Evolutionary conservation across 1,140 invertebrate species (phyloP), one percentile per base, ranked within the genome.

Genomic region (Scaptomyza graminum): DNA sequence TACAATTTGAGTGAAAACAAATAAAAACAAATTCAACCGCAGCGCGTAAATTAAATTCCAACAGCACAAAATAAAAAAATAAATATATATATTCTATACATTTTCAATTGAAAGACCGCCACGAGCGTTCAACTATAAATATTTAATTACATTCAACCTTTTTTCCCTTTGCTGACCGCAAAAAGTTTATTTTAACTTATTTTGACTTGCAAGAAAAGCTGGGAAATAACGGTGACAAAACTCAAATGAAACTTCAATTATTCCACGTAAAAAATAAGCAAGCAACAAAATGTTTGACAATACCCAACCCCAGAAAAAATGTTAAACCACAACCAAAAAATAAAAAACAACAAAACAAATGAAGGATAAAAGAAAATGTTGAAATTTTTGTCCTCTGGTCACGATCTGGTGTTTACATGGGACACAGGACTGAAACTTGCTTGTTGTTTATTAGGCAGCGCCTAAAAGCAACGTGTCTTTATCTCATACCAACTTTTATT

Each of bases 231-330:
- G 60, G 72, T 41, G 62, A 57, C 57, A 68, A 76, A 87, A 88
- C 79, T 82, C 76, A 78, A 87, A 87, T 87, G 83, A 87, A 88
- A 88, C 83, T 88, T 88, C 83, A 88, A 88, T 88, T 88, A 88
- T 88, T 88, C 83, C 83, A 88, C 83, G 83, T 88, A 88, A 88
- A 88, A 87, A 88, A 88, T 79, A 68, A 75, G 79, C 72, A 69
- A 73, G 43, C 41, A 65, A 51, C 59, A 79, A 73, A 68, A 62
- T 69, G 51, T 63, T 68, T 34, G 59, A 59, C 65, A 63, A 18
- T 44, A 50, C 52, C 57, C 51, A 61, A 74, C 62, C 57, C 74
- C 55, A 76, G 12, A 28, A 25, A 34, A 25, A 46, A 31, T n/a
- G 31, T 37, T 11, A 39, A 46, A 18, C 18, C 28, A 62, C 28